These are phyloP conservation scores for Drosophila suboccidentalis DNA, from an alignment of 2,888 invertebrate genomes.

Conservation along the genomic window DNA sequence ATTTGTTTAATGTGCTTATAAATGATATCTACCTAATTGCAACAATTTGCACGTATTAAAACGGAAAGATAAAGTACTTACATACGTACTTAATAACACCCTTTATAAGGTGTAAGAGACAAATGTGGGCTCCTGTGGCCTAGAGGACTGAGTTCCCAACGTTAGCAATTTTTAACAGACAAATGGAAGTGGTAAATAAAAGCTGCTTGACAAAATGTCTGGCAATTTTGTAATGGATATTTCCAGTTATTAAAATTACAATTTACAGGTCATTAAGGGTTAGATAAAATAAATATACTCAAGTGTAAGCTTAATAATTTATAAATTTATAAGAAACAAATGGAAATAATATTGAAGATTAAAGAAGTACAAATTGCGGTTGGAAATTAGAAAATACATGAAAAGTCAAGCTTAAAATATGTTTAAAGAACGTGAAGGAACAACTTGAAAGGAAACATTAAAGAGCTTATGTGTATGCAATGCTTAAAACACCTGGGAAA, in stretches of 20 bases:
- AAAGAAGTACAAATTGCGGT: too few species aligned
- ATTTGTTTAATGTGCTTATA: slow-evolving; percentile 5
- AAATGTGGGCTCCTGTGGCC: too few species aligned
- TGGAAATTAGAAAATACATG: too few species aligned
- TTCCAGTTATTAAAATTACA: not conserved
- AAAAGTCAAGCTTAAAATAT: slow-evolving; percentile 40
- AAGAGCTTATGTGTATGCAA: slow-evolving; percentile 24
- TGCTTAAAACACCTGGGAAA: slow-evolving; percentile 8
- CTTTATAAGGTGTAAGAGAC: not conserved
- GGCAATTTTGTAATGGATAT: too few species aligned
- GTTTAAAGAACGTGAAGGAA: slow-evolving; percentile 26
- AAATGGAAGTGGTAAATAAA: not conserved
- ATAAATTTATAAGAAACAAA: not conserved
- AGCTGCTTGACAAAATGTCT: not conserved
- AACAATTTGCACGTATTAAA: slow-evolving; percentile 10
- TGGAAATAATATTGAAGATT: too few species aligned
- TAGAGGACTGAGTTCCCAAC: too few species aligned
- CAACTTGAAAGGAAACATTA: slow-evolving; percentile 33
- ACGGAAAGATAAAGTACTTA: not conserved
- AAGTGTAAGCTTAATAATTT: not conserved
- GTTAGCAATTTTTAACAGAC: not conserved
- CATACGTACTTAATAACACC: not conserved
- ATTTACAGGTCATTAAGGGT: not conserved
- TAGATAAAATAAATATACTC: not conserved
- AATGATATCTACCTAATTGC: slow-evolving; percentile 5